Evolutionary conservation across 2,797 vertebrate genomes (phyloP).

Genomic region (Lepidocolaptes lacrymiger): DNA sequence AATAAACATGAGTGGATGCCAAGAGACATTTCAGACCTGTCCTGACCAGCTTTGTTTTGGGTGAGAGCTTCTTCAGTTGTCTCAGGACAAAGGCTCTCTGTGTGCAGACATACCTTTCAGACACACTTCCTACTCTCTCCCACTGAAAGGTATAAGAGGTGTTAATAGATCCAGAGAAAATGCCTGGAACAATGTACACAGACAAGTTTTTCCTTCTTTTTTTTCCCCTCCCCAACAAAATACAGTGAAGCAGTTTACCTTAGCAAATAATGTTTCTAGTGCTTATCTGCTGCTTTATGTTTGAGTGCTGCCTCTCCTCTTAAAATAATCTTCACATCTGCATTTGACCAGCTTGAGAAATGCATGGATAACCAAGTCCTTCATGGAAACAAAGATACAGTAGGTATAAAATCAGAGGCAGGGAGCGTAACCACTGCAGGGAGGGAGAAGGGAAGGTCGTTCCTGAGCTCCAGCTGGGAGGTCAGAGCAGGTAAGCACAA

Average conservation of each 20-base stretch:
- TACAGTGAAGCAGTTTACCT: background rate
- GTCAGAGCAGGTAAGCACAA: background rate
- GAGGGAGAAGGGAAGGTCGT: background rate
- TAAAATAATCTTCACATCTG: background rate
- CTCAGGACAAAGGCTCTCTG: slow-evolving; percentile 10
- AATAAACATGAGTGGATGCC: background rate
- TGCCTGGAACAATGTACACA: background rate
- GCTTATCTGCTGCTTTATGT: background rate
- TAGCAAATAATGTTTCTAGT: background rate
- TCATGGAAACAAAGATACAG: background rate
- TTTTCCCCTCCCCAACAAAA: rapidly evolving
- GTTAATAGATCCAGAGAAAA: background rate
- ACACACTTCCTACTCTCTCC: background rate
- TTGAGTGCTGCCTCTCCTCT: background rate
- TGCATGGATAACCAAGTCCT: background rate
- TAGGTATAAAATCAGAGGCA: background rate
- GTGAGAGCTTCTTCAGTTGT: background rate
- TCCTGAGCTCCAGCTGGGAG: background rate
- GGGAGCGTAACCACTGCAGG: rapidly evolving
- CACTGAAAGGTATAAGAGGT: background rate
- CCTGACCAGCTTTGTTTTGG: background rate
- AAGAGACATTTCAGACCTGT: slow-evolving; percentile 12
- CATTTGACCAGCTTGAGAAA: background rate
- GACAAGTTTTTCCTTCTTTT: background rate
- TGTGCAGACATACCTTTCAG: background rate